Conservation (phyloP, 2,113 vertebrate species). For the Plestiodon gilberti region DNA sequence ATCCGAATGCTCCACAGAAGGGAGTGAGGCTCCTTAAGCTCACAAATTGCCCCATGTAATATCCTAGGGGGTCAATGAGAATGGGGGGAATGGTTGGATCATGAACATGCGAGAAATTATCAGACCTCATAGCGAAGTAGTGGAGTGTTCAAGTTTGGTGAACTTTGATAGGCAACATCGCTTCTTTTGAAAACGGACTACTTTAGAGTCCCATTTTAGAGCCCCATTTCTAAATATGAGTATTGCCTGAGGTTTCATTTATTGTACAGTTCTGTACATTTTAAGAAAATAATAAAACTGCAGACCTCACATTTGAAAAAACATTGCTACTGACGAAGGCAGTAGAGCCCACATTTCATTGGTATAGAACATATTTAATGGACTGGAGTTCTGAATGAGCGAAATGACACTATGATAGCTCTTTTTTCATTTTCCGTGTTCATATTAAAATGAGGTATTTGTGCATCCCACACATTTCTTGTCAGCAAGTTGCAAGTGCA, state of each 20-base stretch:
- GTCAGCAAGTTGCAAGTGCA: constrained; percentile 39
- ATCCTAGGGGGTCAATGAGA: no score
- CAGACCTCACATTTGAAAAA: background rate
- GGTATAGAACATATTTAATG: no score
- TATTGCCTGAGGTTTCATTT: background rate
- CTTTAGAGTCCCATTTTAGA: background rate
- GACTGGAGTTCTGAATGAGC: no score
- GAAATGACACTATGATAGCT: constrained; percentile 1
- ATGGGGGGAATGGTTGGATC: no score
- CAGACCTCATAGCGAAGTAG: no score
- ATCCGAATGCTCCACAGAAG: no score
- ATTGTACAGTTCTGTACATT: background rate
- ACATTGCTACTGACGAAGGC: background rate
- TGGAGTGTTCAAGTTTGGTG: no score
- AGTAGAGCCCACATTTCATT: background rate
- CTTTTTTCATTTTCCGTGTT: background rate
- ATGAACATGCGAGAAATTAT: no score
- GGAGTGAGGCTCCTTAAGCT: no score
- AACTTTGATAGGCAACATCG: background rate
- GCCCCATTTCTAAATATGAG: background rate
- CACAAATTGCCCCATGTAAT: no score
- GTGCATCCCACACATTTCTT: background rate
- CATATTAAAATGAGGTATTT: constrained; percentile 18
- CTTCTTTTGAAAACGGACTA: background rate
- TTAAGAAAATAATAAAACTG: background rate